phyloP scores from a whole-genome alignment of 2,113 vertebrate species.

The Pontoporia blainvillei region DNA sequence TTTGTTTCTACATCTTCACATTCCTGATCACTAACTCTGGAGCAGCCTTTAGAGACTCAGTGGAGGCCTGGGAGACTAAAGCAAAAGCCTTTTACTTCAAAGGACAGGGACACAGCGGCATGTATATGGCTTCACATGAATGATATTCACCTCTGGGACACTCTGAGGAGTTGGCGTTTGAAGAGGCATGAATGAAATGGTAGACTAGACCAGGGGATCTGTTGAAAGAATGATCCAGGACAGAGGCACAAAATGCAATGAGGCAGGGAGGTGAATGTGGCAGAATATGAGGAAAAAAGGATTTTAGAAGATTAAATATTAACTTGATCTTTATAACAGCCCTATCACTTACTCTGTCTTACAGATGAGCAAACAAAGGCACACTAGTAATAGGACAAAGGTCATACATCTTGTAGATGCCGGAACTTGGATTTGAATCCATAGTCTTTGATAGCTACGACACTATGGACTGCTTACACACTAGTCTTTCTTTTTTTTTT shows the following conservation, averaged over 20 bases:
- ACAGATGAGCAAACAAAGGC: background rate
- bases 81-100: background rate
- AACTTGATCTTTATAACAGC: background rate
- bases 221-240: background rate
- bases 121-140: background rate
- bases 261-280: background rate
- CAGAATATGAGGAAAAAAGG: background rate
- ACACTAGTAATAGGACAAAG: background rate
- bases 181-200: background rate
- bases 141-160: background rate
- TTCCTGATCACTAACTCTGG: background rate
- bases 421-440: background rate
- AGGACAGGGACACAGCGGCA: background rate
- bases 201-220: background rate
- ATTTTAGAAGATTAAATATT: background rate
- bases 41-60: background rate
- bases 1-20: background rate
- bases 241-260: background rate
- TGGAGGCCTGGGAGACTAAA: background rate
- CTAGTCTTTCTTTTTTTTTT: no score
- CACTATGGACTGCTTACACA: background rate
- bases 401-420: background rate
- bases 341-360: background rate
- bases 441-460: no score
- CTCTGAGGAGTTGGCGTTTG: background rate